These are phyloP conservation scores for Hemiscyllium ocellatum DNA, from an alignment of 2,113 vertebrate species.

Conservation along the genomic window DNA sequence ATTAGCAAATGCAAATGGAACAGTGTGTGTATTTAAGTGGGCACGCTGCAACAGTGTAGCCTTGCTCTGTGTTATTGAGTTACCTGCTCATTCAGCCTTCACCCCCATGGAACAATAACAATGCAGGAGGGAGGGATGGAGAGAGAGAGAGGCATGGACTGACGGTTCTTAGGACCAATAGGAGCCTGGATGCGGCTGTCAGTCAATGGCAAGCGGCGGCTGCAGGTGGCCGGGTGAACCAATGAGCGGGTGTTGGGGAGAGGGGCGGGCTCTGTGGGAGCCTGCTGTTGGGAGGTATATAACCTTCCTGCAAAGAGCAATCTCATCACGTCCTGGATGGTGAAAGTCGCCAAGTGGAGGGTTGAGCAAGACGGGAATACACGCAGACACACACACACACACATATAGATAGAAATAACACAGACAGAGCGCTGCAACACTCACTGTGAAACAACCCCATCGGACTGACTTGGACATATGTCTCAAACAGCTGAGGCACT, in stretches of 20 bases:
- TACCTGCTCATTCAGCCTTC: background rate
- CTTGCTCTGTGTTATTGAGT: background rate
- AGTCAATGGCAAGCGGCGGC: background rate
- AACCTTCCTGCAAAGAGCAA: conserved; percentile 18
- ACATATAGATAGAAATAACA: no score
- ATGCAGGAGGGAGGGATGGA: background rate
- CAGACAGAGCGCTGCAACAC: background rate
- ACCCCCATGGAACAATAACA: conserved; percentile 12
- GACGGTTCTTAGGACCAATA: background rate
- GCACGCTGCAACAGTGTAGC: no score
- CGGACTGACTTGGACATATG: background rate
- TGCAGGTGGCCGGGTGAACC: background rate
- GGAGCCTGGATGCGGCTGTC: background rate
- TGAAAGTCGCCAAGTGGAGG: conserved; percentile 22
- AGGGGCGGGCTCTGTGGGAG: no score
- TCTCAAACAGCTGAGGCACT: background rate
- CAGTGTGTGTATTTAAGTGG: background rate
- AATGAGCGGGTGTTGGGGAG: background rate
- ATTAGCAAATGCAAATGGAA: conserved; percentile 23
- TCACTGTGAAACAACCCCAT: background rate
- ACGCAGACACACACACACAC: background rate
- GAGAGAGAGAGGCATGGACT: background rate
- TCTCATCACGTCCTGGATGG: conserved; percentile 34
- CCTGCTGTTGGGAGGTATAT: conserved; percentile 1
- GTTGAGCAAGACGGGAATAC: background rate